Percentiles rank a stretch among this genome's conserved stretches.
Evolutionary conservation across 2,888 invertebrate species (phyloP).

Genomic region (Pimpla rufipes): DNA sequence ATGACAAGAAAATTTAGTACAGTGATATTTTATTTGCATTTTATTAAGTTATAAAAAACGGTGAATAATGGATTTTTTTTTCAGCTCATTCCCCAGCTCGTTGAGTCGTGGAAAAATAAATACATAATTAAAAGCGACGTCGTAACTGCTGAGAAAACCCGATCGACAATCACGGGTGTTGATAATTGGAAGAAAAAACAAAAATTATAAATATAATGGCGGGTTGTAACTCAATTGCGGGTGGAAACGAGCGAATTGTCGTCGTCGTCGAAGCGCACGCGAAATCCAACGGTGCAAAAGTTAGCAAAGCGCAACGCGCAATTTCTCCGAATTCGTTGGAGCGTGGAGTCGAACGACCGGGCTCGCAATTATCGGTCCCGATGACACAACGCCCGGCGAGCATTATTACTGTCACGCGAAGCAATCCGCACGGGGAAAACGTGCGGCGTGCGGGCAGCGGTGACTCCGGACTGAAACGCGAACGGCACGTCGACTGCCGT

Average conservation of each 20-base stretch:
- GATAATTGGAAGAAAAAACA: slow-evolving; percentile 15
- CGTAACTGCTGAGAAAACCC: slow-evolving; percentile 6
- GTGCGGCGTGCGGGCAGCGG: not conserved
- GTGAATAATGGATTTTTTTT: too few relatives aligned
- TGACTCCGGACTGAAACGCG: not conserved
- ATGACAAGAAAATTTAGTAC: too few relatives aligned
- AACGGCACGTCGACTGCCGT: not conserved
- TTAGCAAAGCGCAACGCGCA: slow-evolving; percentile 27
- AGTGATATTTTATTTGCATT: too few relatives aligned
- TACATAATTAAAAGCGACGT: slow-evolving; percentile 2
- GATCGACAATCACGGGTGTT: slow-evolving; percentile 6
- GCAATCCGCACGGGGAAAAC: slow-evolving; percentile 13
- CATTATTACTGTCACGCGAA: slow-evolving; percentile 54
- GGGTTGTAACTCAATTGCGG: not conserved
- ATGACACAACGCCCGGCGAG: slow-evolving; percentile 48
- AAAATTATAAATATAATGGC: not conserved
- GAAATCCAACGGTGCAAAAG: slow-evolving; percentile 30
- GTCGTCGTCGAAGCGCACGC: slow-evolving; percentile 17
- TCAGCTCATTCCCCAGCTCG: too few relatives aligned
- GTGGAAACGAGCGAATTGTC: not conserved
- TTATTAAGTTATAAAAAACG: too few relatives aligned
- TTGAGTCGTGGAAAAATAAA: not conserved
- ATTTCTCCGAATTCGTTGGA: slow-evolving; percentile 50
- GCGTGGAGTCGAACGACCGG: slow-evolving; percentile 31
- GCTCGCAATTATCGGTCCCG: slow-evolving; percentile 51